Conservation (phyloP, 2,797 vertebrate genomes). For the Enteromius argenteus region DNA sequence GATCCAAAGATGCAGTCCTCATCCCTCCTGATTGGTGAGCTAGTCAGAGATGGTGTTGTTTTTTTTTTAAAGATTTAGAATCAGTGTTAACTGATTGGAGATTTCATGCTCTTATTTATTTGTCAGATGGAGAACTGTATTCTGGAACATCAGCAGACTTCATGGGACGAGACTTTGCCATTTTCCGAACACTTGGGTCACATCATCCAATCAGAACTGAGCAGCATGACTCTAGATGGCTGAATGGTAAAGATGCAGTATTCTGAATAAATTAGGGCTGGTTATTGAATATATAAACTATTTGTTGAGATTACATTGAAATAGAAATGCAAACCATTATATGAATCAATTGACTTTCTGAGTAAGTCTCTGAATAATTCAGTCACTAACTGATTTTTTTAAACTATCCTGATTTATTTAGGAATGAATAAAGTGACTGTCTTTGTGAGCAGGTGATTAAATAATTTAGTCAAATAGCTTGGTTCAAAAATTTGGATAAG, state of each 20-base stretch:
- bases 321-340: not conserved
- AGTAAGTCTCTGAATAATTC: too few species aligned
- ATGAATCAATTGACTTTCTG: not conserved
- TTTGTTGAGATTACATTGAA: not conserved
- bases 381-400: not conserved
- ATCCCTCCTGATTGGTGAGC: constrained; percentile 92
- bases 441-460: not conserved
- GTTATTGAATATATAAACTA: not conserved
- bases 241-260: constrained; percentile 84
- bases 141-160: constrained; percentile 98
- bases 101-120: not conserved
- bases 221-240: constrained; percentile 97
- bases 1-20: constrained; percentile 95
- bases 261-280: not conserved
- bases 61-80: not conserved
- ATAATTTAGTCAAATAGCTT: not conserved
- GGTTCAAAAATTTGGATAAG: not conserved
- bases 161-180: constrained; percentile 98
- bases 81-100: not conserved
- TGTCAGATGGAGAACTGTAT: constrained; percentile 93
- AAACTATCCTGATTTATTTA: not conserved
- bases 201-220: constrained; percentile 98
- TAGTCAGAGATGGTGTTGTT: not conserved
- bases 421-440: not conserved
- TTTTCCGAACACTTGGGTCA: constrained; percentile 95